Conservation (phyloP, 2,888 invertebrate genomes). For the Dolichopus griseipennis region DNA sequence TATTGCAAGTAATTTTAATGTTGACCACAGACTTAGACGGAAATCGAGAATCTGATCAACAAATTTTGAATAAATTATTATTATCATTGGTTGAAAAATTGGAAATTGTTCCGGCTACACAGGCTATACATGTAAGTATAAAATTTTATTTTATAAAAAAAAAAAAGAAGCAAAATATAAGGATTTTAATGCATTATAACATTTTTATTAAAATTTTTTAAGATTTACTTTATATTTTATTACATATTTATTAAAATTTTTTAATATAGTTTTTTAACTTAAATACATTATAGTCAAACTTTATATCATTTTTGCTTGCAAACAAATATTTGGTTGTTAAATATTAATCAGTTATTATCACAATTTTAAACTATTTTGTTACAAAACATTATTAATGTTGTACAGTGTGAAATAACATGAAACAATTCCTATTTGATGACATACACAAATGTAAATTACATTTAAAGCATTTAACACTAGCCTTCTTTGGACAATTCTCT, state of each 20-base stretch:
- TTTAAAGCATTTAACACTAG: slow-evolving; percentile 5
- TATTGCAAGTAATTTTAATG: slow-evolving; percentile 86
- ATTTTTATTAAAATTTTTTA: background rate
- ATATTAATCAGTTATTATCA: too few species aligned
- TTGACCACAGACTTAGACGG: slow-evolving; percentile 82
- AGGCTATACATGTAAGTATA: slow-evolving; percentile 36
- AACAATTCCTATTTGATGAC: slow-evolving; percentile 10
- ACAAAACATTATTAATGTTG: background rate
- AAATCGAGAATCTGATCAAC: slow-evolving; percentile 69
- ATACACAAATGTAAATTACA: slow-evolving; percentile 12
- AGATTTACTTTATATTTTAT: too few species aligned
- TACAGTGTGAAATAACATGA: background rate
- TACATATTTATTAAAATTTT: too few species aligned
- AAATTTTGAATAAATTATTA: slow-evolving; percentile 67
- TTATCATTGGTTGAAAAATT: slow-evolving; percentile 63
- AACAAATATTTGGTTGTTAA: too few species aligned
- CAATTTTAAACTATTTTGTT: too few species aligned
- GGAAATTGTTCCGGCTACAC: slow-evolving; percentile 52
- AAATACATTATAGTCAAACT: too few species aligned
- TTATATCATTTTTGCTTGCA: too few species aligned
- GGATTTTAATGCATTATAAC: background rate
- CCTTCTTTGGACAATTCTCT: slow-evolving; percentile 2
- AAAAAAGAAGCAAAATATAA: background rate
- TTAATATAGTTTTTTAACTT: too few species aligned
- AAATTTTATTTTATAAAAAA: background rate